These are phyloP conservation scores for Drosophila neonasuta DNA, from an alignment of 2,888 invertebrate genomes.

Conservation along the genomic window DNA sequence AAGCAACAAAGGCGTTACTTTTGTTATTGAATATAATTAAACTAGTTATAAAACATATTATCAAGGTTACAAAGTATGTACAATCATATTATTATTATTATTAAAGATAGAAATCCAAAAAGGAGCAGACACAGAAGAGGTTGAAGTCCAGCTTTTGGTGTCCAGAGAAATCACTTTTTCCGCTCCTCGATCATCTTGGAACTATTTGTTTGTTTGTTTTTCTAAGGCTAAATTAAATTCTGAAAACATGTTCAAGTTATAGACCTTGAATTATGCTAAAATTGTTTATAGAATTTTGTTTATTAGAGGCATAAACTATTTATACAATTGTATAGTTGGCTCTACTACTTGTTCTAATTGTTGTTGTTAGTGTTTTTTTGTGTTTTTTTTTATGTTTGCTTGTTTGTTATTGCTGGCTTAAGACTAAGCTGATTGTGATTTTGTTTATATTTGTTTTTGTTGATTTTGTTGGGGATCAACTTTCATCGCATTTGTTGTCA, in stretches of 20 bases:
- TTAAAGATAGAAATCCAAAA: too few relatives aligned
- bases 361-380: conserved; percentile 24
- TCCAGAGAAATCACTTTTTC: too few relatives aligned
- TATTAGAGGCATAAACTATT: conserved; percentile 40
- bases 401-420: conserved; percentile 17
- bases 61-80: too few relatives aligned
- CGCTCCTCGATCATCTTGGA: too few relatives aligned
- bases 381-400: background rate
- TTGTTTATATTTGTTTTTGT: conserved; percentile 4
- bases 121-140: too few relatives aligned
- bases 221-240: background rate
- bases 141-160: too few relatives aligned
- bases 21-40: too few relatives aligned
- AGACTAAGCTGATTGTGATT: conserved; percentile 12
- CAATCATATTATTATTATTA: too few relatives aligned
- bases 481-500: conserved; percentile 13
- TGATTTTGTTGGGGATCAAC: conserved; percentile 9
- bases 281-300: conserved; percentile 28
- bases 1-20: too few relatives aligned
- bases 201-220: too few relatives aligned
- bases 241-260: background rate
- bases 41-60: too few relatives aligned
- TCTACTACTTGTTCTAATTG: conserved; percentile 43
- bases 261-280: background rate
- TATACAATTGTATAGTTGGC: conserved; percentile 29